Evolutionary conservation across 2,888 invertebrate species (phyloP).

Genomic region (Euplagia quadripunctaria): DNA sequence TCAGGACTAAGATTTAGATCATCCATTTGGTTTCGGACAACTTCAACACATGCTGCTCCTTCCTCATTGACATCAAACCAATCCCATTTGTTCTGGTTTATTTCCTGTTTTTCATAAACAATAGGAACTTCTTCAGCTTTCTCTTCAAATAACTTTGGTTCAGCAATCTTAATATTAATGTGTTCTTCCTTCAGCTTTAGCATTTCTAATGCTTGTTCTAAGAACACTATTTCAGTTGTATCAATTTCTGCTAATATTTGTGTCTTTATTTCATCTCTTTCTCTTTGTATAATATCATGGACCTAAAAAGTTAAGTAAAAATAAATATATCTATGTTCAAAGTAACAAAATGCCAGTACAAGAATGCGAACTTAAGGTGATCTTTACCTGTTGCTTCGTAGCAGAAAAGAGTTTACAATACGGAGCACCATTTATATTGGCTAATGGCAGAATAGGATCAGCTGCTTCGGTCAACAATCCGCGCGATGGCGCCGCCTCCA

Average conservation of each 20-base stretch:
- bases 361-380: not conserved
- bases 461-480: slow-evolving; percentile 82
- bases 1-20: slow-evolving; percentile 53
- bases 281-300: slow-evolving; percentile 91
- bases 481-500: slow-evolving; percentile 87
- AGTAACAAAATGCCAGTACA: not conserved
- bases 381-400: slow-evolving; percentile 88
- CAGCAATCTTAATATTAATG: slow-evolving; percentile 56
- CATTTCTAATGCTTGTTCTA: slow-evolving; percentile 93
- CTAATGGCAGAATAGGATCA: slow-evolving; percentile 68
- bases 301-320: slow-evolving; percentile 78
- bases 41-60: slow-evolving; percentile 72
- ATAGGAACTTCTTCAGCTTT: slow-evolving; percentile 58
- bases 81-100: slow-evolving; percentile 72
- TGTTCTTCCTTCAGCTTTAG: slow-evolving; percentile 86
- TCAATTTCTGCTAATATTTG: slow-evolving; percentile 90
- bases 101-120: slow-evolving; percentile 71
- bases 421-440: slow-evolving; percentile 82
- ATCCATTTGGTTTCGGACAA: slow-evolving; percentile 65
- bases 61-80: slow-evolving; percentile 81
- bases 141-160: slow-evolving; percentile 56
- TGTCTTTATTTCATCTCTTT: slow-evolving; percentile 89
- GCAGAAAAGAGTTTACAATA: slow-evolving; percentile 94
- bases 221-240: slow-evolving; percentile 94
- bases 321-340: not conserved